Evolutionary conservation across 1,140 invertebrate species (phyloP).

Genomic region (Sycophaga agraensis): DNA sequence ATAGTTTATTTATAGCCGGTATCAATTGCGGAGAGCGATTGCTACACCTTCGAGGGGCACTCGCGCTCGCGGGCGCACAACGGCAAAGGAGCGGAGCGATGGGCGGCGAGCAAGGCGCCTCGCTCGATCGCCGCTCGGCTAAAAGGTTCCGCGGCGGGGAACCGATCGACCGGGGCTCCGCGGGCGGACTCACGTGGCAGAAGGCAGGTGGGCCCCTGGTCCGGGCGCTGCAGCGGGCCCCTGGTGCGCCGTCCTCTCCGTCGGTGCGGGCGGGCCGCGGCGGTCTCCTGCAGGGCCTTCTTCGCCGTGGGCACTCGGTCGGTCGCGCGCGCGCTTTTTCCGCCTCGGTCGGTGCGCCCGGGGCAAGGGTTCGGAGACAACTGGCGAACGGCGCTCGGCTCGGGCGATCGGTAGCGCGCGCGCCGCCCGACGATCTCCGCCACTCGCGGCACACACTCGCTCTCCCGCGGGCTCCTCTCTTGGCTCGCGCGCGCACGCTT

Average conservation of each 20-base stretch:
- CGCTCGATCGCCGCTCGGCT: too few relatives aligned
- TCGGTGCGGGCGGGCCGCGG: too few relatives aligned
- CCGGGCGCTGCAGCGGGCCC: too few relatives aligned
- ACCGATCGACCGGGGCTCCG: too few relatives aligned
- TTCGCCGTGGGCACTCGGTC: too few relatives aligned
- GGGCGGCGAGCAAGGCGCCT: neutral
- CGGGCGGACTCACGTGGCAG: too few relatives aligned
- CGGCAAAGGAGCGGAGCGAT: neutral
- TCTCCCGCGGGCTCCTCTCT: conserved; percentile 16
- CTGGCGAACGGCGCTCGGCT: conserved; percentile 35
- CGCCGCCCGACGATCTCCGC: neutral
- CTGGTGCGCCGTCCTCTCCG: too few relatives aligned
- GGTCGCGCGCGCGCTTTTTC: neutral
- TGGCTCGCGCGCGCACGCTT: conserved; percentile 12
- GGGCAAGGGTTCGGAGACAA: conserved; percentile 53
- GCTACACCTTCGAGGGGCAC: too few relatives aligned
- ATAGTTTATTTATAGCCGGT: too few relatives aligned
- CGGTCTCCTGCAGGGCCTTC: too few relatives aligned
- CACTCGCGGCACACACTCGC: conserved; percentile 4
- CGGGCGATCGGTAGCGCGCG: neutral
- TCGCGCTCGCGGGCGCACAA: neutral
- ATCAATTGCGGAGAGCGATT: too few relatives aligned
- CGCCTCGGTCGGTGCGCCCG: conserved; percentile 26
- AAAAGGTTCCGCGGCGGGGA: too few relatives aligned
- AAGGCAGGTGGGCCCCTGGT: neutral